phyloP scores from a whole-genome alignment of 2,888 invertebrate species.

The Dynastes tityus region DNA sequence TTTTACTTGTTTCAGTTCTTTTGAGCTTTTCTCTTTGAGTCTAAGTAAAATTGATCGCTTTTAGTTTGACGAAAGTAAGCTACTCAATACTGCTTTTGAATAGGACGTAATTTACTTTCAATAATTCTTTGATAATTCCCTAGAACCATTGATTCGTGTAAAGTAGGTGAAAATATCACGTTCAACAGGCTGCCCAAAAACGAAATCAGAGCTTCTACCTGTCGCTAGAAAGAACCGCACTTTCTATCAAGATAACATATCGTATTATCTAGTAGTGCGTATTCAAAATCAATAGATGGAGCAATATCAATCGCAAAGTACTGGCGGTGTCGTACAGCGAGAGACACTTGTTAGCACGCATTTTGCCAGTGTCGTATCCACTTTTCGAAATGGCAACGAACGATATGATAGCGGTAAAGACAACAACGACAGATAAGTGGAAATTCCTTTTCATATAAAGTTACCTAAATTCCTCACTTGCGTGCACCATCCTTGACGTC shows the following conservation, averaged over 20 bases:
- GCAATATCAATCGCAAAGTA: neutral
- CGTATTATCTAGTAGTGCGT: neutral
- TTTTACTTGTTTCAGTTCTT: too few species aligned
- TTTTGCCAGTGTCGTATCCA: neutral
- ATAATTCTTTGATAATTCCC: too few species aligned
- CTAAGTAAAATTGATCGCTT: too few species aligned
- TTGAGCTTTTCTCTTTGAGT: too few species aligned
- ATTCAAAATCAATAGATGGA: neutral
- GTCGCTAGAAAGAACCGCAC: neutral
- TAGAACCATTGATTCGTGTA: too few species aligned
- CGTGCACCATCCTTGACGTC: slow-evolving; percentile 11
- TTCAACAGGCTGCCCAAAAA: neutral
- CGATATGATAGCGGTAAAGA: neutral
- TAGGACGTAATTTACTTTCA: too few species aligned
- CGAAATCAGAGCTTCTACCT: neutral
- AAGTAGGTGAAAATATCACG: too few species aligned
- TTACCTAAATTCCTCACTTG: slow-evolving; percentile 28
- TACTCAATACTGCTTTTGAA: too few species aligned
- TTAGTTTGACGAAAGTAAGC: too few species aligned
- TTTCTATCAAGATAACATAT: neutral
- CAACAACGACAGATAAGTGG: slow-evolving; percentile 33
- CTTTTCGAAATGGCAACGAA: neutral
- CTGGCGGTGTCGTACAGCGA: neutral
- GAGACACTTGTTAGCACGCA: neutral
- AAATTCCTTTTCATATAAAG: slow-evolving; percentile 39